phyloP scores from a whole-genome alignment of 2,888 invertebrate species.

The Amblyteles armatorius region DNA sequence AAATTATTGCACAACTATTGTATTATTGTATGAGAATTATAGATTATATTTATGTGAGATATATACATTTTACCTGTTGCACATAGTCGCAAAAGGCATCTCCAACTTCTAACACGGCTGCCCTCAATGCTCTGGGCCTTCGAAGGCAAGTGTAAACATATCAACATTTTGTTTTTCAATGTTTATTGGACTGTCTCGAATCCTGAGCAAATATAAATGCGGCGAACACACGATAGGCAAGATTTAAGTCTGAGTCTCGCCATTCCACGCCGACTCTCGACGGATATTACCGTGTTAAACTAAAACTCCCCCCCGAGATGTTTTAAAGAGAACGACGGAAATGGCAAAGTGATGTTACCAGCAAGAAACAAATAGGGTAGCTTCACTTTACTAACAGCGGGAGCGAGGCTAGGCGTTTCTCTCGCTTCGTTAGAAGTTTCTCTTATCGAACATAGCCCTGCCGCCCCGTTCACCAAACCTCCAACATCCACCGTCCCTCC shows the following conservation, averaged over 20 bases:
- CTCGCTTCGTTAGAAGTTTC: slow-evolving; percentile 66
- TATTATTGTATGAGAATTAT: too few relatives aligned
- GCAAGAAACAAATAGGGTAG: slow-evolving; percentile 72
- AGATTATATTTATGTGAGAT: too few relatives aligned
- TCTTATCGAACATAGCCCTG: slow-evolving; percentile 65
- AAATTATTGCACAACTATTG: too few relatives aligned
- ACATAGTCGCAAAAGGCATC: too few relatives aligned
- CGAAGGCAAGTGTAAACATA: too few relatives aligned
- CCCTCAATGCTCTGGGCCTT: too few relatives aligned
- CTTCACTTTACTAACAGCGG: slow-evolving; percentile 56
- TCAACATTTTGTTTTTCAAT: too few relatives aligned
- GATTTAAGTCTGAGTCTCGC: background rate
- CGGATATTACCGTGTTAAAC: slow-evolving; percentile 59
- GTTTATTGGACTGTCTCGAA: too few relatives aligned
- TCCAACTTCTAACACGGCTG: too few relatives aligned
- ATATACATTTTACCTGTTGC: too few relatives aligned
- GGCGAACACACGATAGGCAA: background rate
- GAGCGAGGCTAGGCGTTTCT: slow-evolving; percentile 48
- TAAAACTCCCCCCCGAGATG: slow-evolving; percentile 30
- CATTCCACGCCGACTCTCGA: slow-evolving; percentile 24
- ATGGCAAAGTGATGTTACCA: slow-evolving; percentile 49
- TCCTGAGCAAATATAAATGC: too few relatives aligned
- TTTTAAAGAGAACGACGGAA: slow-evolving; percentile 27
- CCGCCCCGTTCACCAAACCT: slow-evolving; percentile 36
- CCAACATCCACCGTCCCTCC: slow-evolving; percentile 44